Base-by-base conservation (phyloP, 1,140 invertebrate species). In the Sitobion miscanthi region DNA sequence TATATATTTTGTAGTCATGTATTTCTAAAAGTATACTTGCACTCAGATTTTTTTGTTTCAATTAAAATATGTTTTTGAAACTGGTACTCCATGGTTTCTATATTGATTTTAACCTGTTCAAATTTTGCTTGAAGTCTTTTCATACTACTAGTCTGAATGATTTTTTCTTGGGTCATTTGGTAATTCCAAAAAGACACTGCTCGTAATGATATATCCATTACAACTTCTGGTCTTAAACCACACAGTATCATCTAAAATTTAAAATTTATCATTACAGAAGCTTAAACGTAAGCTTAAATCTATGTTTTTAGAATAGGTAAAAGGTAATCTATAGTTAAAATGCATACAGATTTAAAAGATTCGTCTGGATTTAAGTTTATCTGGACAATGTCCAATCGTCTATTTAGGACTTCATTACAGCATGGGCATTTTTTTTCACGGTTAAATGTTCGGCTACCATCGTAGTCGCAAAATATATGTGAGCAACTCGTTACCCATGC, bases 171-270 rank as follows among this genome's bases (percentile, higher is more conserved):
- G 1, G 49, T 38, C 87, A 89, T 89, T 54, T 89, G 87, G 9
- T 89, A 54, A 38, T 89, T 89, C 87, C 87, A 89, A 89, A 89
- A 89, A 35, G 87, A 57, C 21, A 89, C 88, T 57, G 88, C 88
- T 89, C 88, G 21, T 35, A 89, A 57, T 42, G 88, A 89, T 89
- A 89, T 42, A 2, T 89, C 87, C 49, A 89, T 89, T 23, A 89
- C 87, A 89, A 89, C 21, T 57, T 89, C 52, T 89, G 87, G 87
- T 89, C 87, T 89, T 57, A 89, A 57, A 11, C 52, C 88, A 57
- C 88, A 89, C 30, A 89, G 14, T 89, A 89, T 89, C 88, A 89
- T 89, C 52, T 89, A 38, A 11, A 89, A 42, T 57, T n/a, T 38
- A 25, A 35, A 52, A 88, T 52, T 6, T 17, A 35, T 35, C 38